These are phyloP conservation scores for Cantharis lateralis DNA, from an alignment of 2,888 invertebrate genomes.

Conservation along the genomic window DNA sequence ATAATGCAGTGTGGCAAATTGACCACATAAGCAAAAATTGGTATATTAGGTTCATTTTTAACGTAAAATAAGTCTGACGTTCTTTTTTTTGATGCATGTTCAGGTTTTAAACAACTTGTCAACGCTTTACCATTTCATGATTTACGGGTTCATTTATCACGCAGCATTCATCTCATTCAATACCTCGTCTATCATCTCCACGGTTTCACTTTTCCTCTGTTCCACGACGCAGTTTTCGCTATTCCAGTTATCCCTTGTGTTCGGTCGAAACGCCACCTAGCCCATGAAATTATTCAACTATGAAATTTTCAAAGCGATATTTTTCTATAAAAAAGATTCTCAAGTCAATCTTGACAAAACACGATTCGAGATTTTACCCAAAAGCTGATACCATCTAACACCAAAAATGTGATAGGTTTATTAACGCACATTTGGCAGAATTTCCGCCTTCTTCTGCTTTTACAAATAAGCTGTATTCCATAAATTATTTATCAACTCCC, in stretches of 20 bases:
- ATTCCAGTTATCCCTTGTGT: conserved; percentile 24
- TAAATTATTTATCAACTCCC: neutral
- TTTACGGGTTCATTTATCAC: conserved; percentile 40
- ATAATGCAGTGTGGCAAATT: neutral
- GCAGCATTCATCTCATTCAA: conserved; percentile 42
- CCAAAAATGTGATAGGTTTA: conserved; percentile 22
- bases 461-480: neutral
- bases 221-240: conserved; percentile 18
- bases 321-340: conserved; percentile 30
- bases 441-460: neutral
- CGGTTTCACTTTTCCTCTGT: conserved; percentile 21
- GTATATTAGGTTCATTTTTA: neutral
- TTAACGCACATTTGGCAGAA: neutral
- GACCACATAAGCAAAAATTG: neutral
- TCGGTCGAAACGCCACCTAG: conserved; percentile 7
- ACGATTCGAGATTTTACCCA: conserved; percentile 25
- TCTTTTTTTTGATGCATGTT: conserved; percentile 28
- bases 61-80: neutral
- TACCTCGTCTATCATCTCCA: conserved; percentile 44
- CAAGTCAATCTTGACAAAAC: conserved; percentile 29
- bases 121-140: conserved; percentile 37
- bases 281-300: conserved; percentile 22
- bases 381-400: conserved; percentile 1
- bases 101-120: conserved; percentile 38
- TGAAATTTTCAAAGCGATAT: conserved; percentile 26